phyloP scores from a whole-genome alignment of 1,140 invertebrate genomes.

The Aplysia californica region DNA sequence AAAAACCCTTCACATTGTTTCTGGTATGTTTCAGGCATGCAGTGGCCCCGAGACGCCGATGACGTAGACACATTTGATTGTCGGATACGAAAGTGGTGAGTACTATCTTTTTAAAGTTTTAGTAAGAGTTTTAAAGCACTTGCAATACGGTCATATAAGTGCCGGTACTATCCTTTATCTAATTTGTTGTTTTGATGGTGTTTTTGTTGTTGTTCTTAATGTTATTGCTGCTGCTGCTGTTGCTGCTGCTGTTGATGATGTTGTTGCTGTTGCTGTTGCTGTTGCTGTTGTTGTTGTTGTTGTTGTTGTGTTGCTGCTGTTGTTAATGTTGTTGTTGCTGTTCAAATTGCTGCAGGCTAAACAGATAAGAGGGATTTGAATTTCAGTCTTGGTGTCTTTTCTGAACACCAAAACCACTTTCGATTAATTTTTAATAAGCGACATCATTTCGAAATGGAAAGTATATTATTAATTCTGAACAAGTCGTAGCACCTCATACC shows the following conservation, averaged over 20 bases:
- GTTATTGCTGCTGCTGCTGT: background rate
- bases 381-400: no score
- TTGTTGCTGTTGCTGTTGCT: background rate
- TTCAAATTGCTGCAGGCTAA: background rate
- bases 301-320: background rate
- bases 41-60: conserved; percentile 57
- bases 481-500: no score
- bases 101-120: background rate
- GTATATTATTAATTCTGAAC: no score
- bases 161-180: no score
- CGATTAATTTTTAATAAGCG: no score
- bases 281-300: background rate
- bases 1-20: background rate
- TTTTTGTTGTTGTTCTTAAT: background rate
- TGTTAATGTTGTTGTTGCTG: background rate
- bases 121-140: background rate
- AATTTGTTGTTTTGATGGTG: background rate
- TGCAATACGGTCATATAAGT: no score
- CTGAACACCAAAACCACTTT: no score
- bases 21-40: conserved; percentile 49
- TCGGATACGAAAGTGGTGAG: conserved; percentile 55
- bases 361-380: background rate
- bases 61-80: conserved; percentile 63
- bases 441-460: no score
- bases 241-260: background rate